Base-by-base conservation (phyloP, 2,113 vertebrate species). In the Trematomus loennbergii region DNA sequence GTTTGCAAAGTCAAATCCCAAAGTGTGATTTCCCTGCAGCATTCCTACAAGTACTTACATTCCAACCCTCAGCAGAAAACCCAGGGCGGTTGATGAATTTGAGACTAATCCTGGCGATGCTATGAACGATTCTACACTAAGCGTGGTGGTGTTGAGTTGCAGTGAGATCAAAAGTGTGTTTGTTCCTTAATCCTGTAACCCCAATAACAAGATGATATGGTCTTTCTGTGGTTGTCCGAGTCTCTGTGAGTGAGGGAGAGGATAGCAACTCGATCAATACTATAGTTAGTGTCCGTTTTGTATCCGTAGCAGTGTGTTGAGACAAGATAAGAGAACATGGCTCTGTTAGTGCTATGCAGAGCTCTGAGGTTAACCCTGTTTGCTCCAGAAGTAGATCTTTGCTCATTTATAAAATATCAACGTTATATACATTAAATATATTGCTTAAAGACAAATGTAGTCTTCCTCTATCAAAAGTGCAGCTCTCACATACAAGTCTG, bases 221-320 rank as follows among this genome's bases (percentile, higher is more conserved):
- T 77, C 58, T 77, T 48, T 67, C 59, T 62, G 17, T 75, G 67
- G 78, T 53, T 72, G 72, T 81, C n/a, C 43, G 9, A 49, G 48
- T 13, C 10, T 53, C 54, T 72, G 57, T 12, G 17, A 43, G 33
- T 18, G 18, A 72, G 55, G 12, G 46, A 68, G 13, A 64, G 62
- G 62, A 75, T 74, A 33, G 65, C 80, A 80, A 77, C 20, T 75
- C 79, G 85, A 91, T 89, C 91, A 84, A 72, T 79, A 81, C 52
- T 63, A 72, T 3, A 79, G 48, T 81, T 70, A 65, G 61, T 75
- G 58, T 67, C 59, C 10, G 58, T 73, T 66, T 75, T 75, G 67
- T 61, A 78, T 69, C 55, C 22, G 76, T 60, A 33, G 83, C 70
- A 60, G 79, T 71, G 69, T 90, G 88, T 71, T 72, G 60, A 61